Evolutionary conservation across 2,888 invertebrate species (phyloP), one percentile per base, ranked within the genome.

Genomic region (Melipona bicolor): DNA sequence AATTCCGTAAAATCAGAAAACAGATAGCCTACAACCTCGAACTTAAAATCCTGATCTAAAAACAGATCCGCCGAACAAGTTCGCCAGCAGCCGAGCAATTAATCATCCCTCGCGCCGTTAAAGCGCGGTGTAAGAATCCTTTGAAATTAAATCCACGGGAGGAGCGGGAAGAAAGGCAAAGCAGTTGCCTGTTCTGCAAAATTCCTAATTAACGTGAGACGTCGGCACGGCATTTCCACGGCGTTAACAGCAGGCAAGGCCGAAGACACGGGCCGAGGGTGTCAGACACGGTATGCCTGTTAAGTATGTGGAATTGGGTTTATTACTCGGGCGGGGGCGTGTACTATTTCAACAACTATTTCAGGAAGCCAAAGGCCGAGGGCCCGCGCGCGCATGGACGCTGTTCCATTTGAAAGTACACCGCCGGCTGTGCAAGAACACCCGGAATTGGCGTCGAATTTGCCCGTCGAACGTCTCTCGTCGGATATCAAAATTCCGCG

Each of bases 231-330:
- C 74, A 78, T 84, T 84, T 82, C 79, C 79, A 24, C 64, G 86
- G 43, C 43, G 79, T 88, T 88, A 89, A 83, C 80, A 76, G 59
- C 78, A 64, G 17, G n/a, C 71, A 79, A 43, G 59, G 62, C 43
- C 80, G 56, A 77, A 81, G 87, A 78, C 86, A 67, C 62, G 80
- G 11, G 76, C 77, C 69, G 83, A 62, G 75, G 72, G 77, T 80
- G 77, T 65, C 76, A 62, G 78, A 50, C 78, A 65, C 79, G 84
- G 88, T 88, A 84, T 90, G 84, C 80, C 87, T 81, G 84, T 90
- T 90, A 89, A 89, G 84, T 89, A 89, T 87, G 89, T 90, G 87
- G 77, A 85, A 90, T 88, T 88, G 82, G 87, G 91, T 90, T 91
- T 90, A 90, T 90, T 91, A 88, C 84, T 81, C 85, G 83, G 72